Percentiles rank a stretch among this genome's conserved stretches.
phyloP scores from a whole-genome alignment of 2,113 vertebrate species.

The Anhinga anhinga region DNA sequence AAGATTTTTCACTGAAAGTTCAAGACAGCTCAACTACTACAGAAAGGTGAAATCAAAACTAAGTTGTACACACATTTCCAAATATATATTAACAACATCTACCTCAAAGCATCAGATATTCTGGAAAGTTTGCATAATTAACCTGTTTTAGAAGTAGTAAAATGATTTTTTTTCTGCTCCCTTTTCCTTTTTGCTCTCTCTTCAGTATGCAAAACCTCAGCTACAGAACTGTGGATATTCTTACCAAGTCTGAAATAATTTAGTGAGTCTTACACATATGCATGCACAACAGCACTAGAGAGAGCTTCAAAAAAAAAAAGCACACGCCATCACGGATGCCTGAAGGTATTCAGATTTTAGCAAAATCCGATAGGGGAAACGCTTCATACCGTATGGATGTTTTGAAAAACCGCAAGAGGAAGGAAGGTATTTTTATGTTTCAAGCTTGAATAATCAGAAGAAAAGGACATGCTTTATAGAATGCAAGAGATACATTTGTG shows the following conservation, averaged over 20 bases:
- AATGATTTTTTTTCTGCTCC: neutral
- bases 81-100: neutral
- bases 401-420: neutral
- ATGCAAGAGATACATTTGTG: neutral
- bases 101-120: neutral
- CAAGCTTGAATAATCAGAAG: neutral
- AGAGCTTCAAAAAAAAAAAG: neutral
- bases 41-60: neutral
- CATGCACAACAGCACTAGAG: neutral
- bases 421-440: neutral
- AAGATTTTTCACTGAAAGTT: neutral
- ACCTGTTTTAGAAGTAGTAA: neutral
- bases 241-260: neutral
- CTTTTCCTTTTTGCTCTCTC: neutral
- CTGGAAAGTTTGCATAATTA: neutral
- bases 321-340: neutral
- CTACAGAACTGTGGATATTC: neutral
- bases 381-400: neutral
- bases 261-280: neutral
- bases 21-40: neutral
- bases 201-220: neutral
- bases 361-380: neutral
- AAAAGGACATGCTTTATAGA: neutral
- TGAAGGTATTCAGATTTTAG: neutral
- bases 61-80: neutral